Conservation (phyloP, 2,888 invertebrate genomes). For the Nemapogon koenigi region DNA sequence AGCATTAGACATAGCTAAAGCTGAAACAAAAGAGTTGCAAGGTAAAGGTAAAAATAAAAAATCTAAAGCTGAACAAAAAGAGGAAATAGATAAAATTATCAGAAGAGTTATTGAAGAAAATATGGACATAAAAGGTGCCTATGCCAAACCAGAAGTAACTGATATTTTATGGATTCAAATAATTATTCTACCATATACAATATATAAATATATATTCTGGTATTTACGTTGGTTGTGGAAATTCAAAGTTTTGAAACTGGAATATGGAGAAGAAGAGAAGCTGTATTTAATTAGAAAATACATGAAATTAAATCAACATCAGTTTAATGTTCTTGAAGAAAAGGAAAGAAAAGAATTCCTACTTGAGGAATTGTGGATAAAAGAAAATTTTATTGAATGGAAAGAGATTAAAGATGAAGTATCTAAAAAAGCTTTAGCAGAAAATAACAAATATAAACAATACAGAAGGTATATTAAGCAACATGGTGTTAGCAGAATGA, state of each 20-base stretch:
- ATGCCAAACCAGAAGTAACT: slow-evolving; percentile 79
- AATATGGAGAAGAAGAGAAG: slow-evolving; percentile 85
- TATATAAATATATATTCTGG: slow-evolving; percentile 76
- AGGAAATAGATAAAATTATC: slow-evolving; percentile 82
- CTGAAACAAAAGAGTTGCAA: slow-evolving; percentile 64
- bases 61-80: slow-evolving; percentile 69
- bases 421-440: slow-evolving; percentile 82
- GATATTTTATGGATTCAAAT: slow-evolving; percentile 88
- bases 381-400: slow-evolving; percentile 80
- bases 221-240: slow-evolving; percentile 82
- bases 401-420: slow-evolving; percentile 84
- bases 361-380: slow-evolving; percentile 80
- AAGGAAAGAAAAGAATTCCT: slow-evolving; percentile 76
- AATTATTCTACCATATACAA: slow-evolving; percentile 77
- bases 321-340: slow-evolving; percentile 78
- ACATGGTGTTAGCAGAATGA: slow-evolving; percentile 88
- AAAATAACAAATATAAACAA: slow-evolving; percentile 86
- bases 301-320: slow-evolving; percentile 75
- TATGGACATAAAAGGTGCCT: slow-evolving; percentile 93
- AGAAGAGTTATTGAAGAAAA: slow-evolving; percentile 86
- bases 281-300: slow-evolving; percentile 81
- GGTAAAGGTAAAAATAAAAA: slow-evolving; percentile 63
- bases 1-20: slow-evolving; percentile 74
- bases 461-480: slow-evolving; percentile 90
- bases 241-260: slow-evolving; percentile 74